Conservation (phyloP, 2,113 vertebrate species). For the Dromaius novaehollandiae region DNA sequence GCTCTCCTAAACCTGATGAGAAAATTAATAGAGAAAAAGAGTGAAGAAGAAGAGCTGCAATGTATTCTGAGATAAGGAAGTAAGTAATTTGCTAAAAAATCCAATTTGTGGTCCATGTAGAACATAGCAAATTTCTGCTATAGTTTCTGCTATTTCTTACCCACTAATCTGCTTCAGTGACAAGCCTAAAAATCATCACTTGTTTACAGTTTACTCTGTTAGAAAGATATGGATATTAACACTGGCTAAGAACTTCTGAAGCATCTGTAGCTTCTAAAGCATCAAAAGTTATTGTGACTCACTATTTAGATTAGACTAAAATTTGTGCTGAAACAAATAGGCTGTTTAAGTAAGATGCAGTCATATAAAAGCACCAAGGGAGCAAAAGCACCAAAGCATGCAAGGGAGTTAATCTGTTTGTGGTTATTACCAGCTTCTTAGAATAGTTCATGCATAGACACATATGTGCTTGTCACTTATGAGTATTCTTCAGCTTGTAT, state of each 20-base stretch:
- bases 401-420: neutral
- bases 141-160: neutral
- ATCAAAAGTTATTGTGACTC: neutral
- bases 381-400: too few species aligned
- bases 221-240: neutral
- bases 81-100: neutral
- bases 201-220: neutral
- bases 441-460: neutral
- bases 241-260: neutral
- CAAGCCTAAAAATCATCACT: neutral
- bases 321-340: rapidly evolving
- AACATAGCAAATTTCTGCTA: neutral
- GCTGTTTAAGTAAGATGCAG: neutral
- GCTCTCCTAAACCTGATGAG: neutral
- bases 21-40: neutral
- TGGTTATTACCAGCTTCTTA: neutral
- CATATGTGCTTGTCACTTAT: rapidly evolving
- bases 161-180: neutral
- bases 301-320: neutral
- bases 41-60: neutral
- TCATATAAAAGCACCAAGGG: neutral
- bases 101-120: neutral
- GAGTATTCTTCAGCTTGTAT: neutral
- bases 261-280: neutral
- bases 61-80: neutral